Percentiles rank a stretch among this genome's conserved stretches.
Conservation (phyloP, 2,113 vertebrate species). For the Picathartes gymnocephalus region DNA sequence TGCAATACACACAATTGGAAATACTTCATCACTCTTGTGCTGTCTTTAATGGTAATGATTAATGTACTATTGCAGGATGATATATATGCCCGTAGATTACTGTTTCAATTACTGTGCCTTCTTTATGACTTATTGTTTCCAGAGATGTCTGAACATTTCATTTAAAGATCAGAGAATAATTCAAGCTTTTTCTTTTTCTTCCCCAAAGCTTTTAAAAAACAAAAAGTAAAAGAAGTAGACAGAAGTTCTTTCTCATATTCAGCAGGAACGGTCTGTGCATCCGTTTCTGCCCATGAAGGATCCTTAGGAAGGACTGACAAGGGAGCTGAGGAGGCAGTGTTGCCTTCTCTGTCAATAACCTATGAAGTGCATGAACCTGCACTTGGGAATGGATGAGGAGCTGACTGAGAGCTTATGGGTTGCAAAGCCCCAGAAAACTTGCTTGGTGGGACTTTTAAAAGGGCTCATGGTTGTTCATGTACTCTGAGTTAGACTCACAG, state of each 20-base stretch:
- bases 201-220: neutral
- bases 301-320: neutral
- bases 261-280: neutral
- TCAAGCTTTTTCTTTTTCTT: slow-evolving; percentile 66
- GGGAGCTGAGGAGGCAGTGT: neutral
- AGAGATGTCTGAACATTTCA: slow-evolving; percentile 69
- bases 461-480: neutral
- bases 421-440: neutral
- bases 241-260: neutral
- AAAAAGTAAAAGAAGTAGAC: neutral
- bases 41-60: slow-evolving; percentile 80
- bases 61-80: slow-evolving; percentile 81
- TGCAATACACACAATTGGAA: slow-evolving; percentile 77
- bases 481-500: neutral
- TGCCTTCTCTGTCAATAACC: neutral
- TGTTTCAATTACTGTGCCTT: slow-evolving; percentile 72
- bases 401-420: neutral
- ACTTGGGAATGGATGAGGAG: neutral
- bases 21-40: slow-evolving; percentile 71
- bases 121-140: slow-evolving; percentile 84
- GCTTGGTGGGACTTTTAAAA: neutral
- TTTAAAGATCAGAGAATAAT: slow-evolving; percentile 77
- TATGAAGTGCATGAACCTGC: neutral
- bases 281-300: neutral
- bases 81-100: slow-evolving; percentile 82